Base-by-base conservation (phyloP, 2,113 vertebrate genomes). In the Bubo scandiacus region DNA sequence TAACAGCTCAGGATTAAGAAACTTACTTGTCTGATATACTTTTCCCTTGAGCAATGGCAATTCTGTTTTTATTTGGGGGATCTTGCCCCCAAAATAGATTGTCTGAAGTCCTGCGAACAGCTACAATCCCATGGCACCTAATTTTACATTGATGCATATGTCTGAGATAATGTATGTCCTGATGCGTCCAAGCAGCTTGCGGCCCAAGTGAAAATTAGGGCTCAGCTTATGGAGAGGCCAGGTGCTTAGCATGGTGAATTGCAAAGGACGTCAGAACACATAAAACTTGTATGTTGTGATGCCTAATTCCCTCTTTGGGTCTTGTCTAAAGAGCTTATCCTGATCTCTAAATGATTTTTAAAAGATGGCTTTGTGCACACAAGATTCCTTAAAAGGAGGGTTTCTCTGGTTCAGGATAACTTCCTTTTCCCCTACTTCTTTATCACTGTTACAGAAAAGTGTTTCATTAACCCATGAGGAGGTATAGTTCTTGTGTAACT, bases 201-300 rank as follows among this genome's bases (percentile, higher is more conserved):
- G 86, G 59, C 47, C 40, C 13, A 18, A 27, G 38, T 34, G 0
- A 38, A 83, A 67, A 52, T 58, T 23, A 34, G n/a, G 55, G 22
- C 15, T 78, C 3, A 29, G 12, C 1, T 42, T 71, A 9, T 9
- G 43, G 52, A 74, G 23, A 12, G 11, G 17, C 32, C 0, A 1
- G 12, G 27, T 32, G 6, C 32, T 58, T 72, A 30, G 55, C 21
- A 38, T 0, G 4, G 13, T 55, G 34, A 70, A 21, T 58, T 66
- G 58, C 15, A 54, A 5, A 32, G 27, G 4, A 26, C 62, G 27
- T 45, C 66, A 71, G 78, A 80, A 20, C 27, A 12, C 8, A 8
- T 49, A 52, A 34, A 87, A 54, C 3, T 8, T 55, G 9, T 19
- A 17, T 61, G 12, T 83, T 88, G 25, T 34, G 59, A 10, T 58